These are phyloP conservation scores for Paramacrobiotus metropolitanus DNA, from an alignment of 1,140 invertebrate species.

Conservation along the genomic window DNA sequence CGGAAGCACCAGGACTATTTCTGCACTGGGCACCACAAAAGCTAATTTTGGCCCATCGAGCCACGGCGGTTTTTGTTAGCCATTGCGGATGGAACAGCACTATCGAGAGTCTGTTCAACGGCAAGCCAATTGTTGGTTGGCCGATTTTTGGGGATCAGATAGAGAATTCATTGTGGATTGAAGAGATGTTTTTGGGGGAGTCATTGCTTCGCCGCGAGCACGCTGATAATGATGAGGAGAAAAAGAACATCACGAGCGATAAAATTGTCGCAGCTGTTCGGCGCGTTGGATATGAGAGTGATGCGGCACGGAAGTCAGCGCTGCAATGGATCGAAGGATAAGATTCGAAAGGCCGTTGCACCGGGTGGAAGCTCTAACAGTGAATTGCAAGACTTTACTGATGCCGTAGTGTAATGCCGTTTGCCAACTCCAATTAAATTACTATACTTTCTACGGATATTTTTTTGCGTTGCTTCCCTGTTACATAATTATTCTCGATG, in stretches of 20 bases:
- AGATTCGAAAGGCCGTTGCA: background rate
- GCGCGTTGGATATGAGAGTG: background rate
- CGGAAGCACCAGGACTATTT: background rate
- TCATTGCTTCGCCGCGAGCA: too few species aligned
- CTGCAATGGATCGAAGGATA: background rate
- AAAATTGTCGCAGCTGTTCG: background rate
- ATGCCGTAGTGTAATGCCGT: too few species aligned
- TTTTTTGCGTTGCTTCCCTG: too few species aligned
- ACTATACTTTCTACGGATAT: too few species aligned
- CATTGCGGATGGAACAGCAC: constrained; percentile 6
- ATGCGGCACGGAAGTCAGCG: background rate
- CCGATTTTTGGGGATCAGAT: background rate
- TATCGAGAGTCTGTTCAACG: background rate
- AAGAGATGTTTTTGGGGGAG: too few species aligned
- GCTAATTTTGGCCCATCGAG: background rate
- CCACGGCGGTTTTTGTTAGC: background rate
- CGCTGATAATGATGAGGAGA: background rate
- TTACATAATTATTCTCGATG: too few species aligned
- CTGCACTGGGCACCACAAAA: constrained; percentile 1
- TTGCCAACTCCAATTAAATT: too few species aligned
- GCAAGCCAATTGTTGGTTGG: background rate
- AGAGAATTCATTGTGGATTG: background rate
- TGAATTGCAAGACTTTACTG: too few species aligned
- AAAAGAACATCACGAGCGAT: background rate
- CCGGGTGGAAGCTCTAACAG: background rate